A percentile compares a stretch with the other conserved stretches of the same genome.
These are phyloP conservation scores for Cherax destructor DNA, from an alignment of 1,140 invertebrate species.

Conservation along the genomic window DNA sequence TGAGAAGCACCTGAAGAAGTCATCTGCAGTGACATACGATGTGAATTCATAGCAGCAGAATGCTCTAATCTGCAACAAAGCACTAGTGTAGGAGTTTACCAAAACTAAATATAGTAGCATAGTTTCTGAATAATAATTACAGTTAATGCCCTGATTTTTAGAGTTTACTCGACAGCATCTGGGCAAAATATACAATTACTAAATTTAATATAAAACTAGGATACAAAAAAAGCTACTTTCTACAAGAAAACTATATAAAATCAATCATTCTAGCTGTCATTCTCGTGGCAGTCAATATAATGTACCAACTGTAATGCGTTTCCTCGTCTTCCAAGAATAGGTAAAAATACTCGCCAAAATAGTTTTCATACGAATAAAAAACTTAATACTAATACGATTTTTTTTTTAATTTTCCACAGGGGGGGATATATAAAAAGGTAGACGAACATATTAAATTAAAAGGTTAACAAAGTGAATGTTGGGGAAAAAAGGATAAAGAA, in stretches of 20 bases:
- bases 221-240: too few species aligned
- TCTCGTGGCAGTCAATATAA: too few species aligned
- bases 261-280: too few species aligned
- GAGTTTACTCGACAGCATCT: too few species aligned
- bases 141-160: neutral
- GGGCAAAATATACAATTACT: too few species aligned
- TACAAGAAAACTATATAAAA: too few species aligned
- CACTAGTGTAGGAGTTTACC: neutral
- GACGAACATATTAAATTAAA: neutral
- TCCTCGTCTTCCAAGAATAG: too few species aligned
- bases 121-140: neutral
- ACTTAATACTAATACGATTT: neutral
- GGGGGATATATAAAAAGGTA: neutral
- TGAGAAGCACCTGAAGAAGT: neutral
- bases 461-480: neutral
- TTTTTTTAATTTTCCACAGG: neutral
- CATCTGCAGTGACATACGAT: neutral
- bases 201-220: too few species aligned
- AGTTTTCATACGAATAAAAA: neutral
- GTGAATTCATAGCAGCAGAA: neutral
- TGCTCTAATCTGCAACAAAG: neutral
- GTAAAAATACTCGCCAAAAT: too few species aligned
- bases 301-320: too few species aligned
- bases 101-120: neutral
- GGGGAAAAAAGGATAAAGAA: neutral